Base-by-base conservation (phyloP, 2,888 invertebrate genomes). In the Eupeodes luniger region DNA sequence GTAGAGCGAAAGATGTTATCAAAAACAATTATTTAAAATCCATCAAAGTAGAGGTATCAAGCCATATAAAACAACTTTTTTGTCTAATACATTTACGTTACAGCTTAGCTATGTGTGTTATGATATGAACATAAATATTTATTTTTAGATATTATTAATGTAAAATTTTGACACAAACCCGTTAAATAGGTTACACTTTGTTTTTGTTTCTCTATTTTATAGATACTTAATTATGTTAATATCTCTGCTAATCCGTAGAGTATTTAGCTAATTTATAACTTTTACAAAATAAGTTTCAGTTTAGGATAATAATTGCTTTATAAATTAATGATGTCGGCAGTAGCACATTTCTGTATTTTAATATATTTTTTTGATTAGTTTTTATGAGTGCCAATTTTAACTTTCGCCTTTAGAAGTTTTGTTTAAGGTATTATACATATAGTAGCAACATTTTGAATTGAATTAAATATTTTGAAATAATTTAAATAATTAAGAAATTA, bases 201-300 rank as follows among this genome's bases (percentile, higher is more conserved):
- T 10, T 27, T 51, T 66, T 49, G 66, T n/a, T 49, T 49, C 6
- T 7, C 6, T 66, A n/a, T 49, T 66, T 49, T 34, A 4, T 19
- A 19, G 19, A 19, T n/a, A 51, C 34, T 66, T 49, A 66, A 66
- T 66, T 66, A 66, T 66, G 66, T 49, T 66, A 66, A 66, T 66
- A 66, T 66, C 49, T 66, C 16, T 2, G 27, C 14, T 19, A 49
- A 19, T 47, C 36, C n/a, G 4, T 61, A 4, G 5, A 9, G 47
- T 6, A 27, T 47, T 66, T 16, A 66, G 27, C 3, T 27, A 27
- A 27, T 27, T 27, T 27, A 27, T 27, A 27, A 27, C 27, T 27
- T 27, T 2, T 3, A 27, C 27, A 27, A 27, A 27, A 27, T 27
- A 27, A 27, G 27, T 27, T 27, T 27, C 27, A 1, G 27, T 27